Evolutionary conservation across 2,113 vertebrate species (phyloP), one percentile per base, ranked within the genome.

Genomic region (Nyctibius bracteatus): DNA sequence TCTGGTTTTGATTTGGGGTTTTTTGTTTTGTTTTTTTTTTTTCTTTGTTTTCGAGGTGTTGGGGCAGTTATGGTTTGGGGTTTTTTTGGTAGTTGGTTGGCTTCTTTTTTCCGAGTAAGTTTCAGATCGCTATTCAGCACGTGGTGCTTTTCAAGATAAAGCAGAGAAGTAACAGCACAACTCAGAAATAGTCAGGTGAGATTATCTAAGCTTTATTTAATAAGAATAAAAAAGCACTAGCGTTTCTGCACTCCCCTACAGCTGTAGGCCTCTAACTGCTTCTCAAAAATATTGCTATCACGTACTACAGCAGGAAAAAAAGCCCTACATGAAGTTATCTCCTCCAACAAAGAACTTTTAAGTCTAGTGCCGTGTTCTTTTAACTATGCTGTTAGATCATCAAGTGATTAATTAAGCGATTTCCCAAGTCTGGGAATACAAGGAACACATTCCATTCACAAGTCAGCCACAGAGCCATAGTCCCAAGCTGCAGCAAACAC

Each of bases 31-130:
- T 51, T 12, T 8, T 63, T 24, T 55, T 55, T 14, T 21, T 31
- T 30, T 13, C 28, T 27, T 77, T 81, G 31, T 5, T 86, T 82
- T 86, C 51, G 51, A 63, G 27, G 23, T n/a, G 24, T 16, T 65
- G 21, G 0, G 9, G 10, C 27, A 49, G 35, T 55, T 84, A 52
- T 5, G 22, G 51, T 25, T 88, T 49, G 23, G 14, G 17, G 18
- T 39, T 0, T 1, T 20, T 81, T 63, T n/a, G 6, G 35, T 66
- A 16, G 10, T 27, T 73, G 27, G 0, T n/a, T 67, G 20, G 22
- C 20, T 52, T 57, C 35, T 9, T 0, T 8, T 78, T 43, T 9
- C 70, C 72, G 91, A 14, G 5, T 57, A 73, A 83, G 25, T 92
- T 86, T 74, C 33, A 77, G 31, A 49, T 9, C 51, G 31, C 24